Percentiles rank a stretch among this genome's conserved stretches.
phyloP scores from a whole-genome alignment of 2,797 vertebrate genomes.

The Siniperca undulata region DNA sequence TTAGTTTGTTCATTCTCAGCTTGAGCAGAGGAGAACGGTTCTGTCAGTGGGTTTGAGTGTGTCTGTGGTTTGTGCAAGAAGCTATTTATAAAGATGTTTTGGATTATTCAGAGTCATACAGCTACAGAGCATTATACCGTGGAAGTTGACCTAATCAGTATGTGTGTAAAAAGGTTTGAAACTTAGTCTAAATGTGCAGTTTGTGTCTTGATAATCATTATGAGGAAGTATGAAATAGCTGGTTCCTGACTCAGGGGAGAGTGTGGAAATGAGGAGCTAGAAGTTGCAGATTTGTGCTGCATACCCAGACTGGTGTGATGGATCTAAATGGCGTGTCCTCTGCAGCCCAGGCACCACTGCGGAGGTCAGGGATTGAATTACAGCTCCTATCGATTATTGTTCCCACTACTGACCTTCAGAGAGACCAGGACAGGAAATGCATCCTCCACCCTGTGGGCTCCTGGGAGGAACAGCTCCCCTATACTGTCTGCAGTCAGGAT shows the following conservation, averaged over 20 bases:
- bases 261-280: constrained; percentile 28
- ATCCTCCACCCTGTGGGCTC: constrained; percentile 75
- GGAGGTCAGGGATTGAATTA: constrained; percentile 84
- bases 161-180: constrained; percentile 10
- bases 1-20: constrained; percentile 24
- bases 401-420: constrained; percentile 78
- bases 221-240: constrained; percentile 6
- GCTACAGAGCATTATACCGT: neutral
- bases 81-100: constrained; percentile 22
- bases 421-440: constrained; percentile 82
- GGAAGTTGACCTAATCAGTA: neutral
- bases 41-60: neutral
- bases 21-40: neutral
- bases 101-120: neutral
- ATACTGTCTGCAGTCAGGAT: constrained; percentile 67
- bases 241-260: constrained; percentile 8
- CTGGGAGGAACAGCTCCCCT: constrained; percentile 69
- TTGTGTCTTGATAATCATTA: constrained; percentile 22
- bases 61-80: neutral
- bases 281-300: constrained; percentile 54
- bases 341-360: constrained; percentile 65
- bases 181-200: constrained; percentile 17
- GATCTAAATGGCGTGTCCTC: constrained; percentile 76
- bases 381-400: constrained; percentile 81
- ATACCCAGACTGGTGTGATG: constrained; percentile 57